A percentile compares a stretch with the other conserved stretches of the same genome.
phyloP scores from a whole-genome alignment of 2,888 invertebrate genomes.

The Torymus aiolomorphi region DNA sequence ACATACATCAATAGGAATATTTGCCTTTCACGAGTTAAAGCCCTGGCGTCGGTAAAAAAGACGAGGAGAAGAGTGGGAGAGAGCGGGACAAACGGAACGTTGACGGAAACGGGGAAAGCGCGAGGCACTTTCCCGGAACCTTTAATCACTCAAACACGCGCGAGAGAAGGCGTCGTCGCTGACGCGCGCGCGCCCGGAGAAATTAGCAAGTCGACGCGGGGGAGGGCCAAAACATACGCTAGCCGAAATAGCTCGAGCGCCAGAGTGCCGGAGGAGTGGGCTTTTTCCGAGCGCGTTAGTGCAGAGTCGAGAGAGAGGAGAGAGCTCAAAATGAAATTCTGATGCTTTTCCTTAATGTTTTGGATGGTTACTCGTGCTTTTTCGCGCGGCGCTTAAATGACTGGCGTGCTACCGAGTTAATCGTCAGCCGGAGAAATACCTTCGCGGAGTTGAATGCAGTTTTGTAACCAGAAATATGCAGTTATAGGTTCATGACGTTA shows the following conservation, averaged over 20 bases:
- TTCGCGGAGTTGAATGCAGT: too few species aligned
- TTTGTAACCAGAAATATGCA: too few species aligned
- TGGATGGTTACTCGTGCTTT: background rate
- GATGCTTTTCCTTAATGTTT: conserved; percentile 9
- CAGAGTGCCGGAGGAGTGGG: conserved; percentile 18
- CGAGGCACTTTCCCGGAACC: conserved; percentile 44
- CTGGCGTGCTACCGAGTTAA: too few species aligned
- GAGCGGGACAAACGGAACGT: background rate
- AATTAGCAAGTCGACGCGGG: conserved; percentile 45
- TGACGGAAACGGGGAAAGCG: background rate
- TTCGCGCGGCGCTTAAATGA: too few species aligned
- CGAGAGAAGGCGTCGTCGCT: conserved; percentile 14
- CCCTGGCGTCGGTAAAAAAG: background rate
- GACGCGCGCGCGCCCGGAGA: conserved; percentile 20
- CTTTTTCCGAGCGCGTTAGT: background rate
- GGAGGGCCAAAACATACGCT: conserved; percentile 37
- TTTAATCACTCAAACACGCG: conserved; percentile 51
- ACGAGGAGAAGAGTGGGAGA: background rate
- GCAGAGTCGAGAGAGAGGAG: background rate
- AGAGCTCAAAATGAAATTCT: conserved; percentile 25
- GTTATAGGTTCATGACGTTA: too few species aligned
- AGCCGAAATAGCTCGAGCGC: background rate
- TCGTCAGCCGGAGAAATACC: too few species aligned
- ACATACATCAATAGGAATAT: conserved; percentile 16
- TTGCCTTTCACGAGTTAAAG: conserved; percentile 5